phyloP scores from a whole-genome alignment of 2,888 invertebrate species.

The Lumbricus terrestris region DNA sequence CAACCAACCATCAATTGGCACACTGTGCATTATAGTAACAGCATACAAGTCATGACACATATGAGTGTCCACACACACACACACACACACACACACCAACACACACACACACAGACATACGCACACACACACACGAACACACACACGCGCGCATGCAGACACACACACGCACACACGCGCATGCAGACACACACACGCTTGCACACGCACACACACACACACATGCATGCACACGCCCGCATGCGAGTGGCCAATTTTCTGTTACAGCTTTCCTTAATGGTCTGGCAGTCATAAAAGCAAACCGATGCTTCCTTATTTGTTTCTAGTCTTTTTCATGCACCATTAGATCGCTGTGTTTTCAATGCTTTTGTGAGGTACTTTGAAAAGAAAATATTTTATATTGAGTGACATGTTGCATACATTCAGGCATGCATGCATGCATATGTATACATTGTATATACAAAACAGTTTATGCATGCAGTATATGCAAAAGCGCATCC shows the following conservation, averaged over 20 bases:
- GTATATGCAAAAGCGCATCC: too few species aligned
- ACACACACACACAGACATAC: too few species aligned
- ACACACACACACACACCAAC: background rate
- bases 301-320: background rate
- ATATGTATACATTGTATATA: background rate
- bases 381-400: too few species aligned
- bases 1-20: background rate
- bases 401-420: background rate
- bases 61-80: background rate
- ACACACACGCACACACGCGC: background rate
- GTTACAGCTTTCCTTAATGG: background rate
- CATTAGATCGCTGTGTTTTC: background rate
- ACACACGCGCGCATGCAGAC: background rate
- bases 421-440: background rate
- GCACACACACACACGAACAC: background rate
- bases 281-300: background rate
- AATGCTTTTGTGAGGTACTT: too few species aligned
- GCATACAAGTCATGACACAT: background rate
- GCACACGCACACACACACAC: background rate
- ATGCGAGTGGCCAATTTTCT: background rate
- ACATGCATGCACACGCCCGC: background rate
- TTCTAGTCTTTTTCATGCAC: background rate
- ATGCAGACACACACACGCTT: too few species aligned
- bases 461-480: too few species aligned
- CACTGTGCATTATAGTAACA: background rate